Evolutionary conservation across 2,888 invertebrate species (phyloP), one percentile per base, ranked within the genome.

Genomic region (Theristus sp.): DNA sequence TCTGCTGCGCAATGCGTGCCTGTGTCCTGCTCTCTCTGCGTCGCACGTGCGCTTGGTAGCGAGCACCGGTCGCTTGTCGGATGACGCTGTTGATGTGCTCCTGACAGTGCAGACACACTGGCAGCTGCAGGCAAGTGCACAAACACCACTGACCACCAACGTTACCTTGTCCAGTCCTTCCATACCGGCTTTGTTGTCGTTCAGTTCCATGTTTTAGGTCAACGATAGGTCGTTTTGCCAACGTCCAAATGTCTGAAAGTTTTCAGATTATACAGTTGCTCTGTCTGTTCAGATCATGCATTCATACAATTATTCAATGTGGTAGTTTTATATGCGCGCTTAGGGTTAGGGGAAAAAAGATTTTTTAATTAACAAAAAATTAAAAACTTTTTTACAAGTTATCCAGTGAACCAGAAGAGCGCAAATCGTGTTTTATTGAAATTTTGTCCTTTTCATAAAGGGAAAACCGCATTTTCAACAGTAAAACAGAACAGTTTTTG

Each of bases 21-120:
- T 79, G 74, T 57, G 81, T 71, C 61, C 76, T 72, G 62, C 76
- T 70, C 65, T 80, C 79, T 64, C 77, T 75, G 61, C 75, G 73
- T 58, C 73, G 71, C 66, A 80, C 78, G 70, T 80, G 79, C 60
- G 75, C 74, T 67, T 77, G 80, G 71, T 77, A 82, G 61, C 76
- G 77, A 6, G 80, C 80, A 1, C 80, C 71, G n/a, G 77, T 77
- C 2, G 75, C 72, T 56, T 74, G 72, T 62, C 73, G 68, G 52
- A 79, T 75, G 26, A 74, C 70, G 63, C 71, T 61, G 62, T 75
- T 75, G 31, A 56, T 56, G 29, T 10, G 31, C 3, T 55, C 55
- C 55, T 55, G 28, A 55, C 10, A 52, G 52, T 38, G 17, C 24
- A n/a, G 24, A 20, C 24, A 52, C 6, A 24, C 25, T 52, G 13